Evolutionary conservation across 1,140 invertebrate species (phyloP), one percentile per base, ranked within the genome.

Genomic region (Lepidurus arcticus): DNA sequence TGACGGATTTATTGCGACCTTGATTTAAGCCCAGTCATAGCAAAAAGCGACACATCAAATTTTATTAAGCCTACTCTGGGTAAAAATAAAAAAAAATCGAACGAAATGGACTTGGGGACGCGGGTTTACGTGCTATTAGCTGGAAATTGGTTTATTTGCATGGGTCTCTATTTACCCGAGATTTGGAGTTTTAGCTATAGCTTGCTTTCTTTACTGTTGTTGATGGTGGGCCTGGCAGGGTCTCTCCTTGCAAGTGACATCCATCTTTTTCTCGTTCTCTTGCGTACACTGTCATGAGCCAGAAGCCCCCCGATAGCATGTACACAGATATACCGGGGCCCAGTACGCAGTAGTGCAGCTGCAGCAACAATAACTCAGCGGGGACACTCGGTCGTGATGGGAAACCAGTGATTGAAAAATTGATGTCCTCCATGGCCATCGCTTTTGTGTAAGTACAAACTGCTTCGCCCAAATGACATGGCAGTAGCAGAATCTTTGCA

Each of bases 401-500:
- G 53, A 0, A 11, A 65, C 16, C 21, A 65, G 53, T 65, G 53
- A 65, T 65, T 65, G 53, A 65, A 65, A 65, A 65, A 65, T 65
- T n/a, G 21, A 21, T 65, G 53, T 65, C 53, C 53, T 65, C 53
- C 53, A 8, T 65, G 53, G 16, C 53, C 21, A 65, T 65, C 8
- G 53, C 53, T 65, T 13, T 65, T 65, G 21, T 65, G 16, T 21
- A 65, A 21, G 21, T 65, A 16, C 53, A 65, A 65, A 65, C 53
- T 21, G 13, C 53, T 21, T 5, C 45, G 16, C 3, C 53, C 53
- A 65, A 65, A 65, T 65, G 13, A 7, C 8, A 13, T 65, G 53
- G 21, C 53, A 65, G 53, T 65, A 65, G 53, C 53, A 65, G 53
- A 65, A 65, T 65, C 53, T 65, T 65, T 65, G 53, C 53, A 65